phyloP scores from a whole-genome alignment of 2,888 invertebrate species.

The Synanthedon myopaeformis region DNA sequence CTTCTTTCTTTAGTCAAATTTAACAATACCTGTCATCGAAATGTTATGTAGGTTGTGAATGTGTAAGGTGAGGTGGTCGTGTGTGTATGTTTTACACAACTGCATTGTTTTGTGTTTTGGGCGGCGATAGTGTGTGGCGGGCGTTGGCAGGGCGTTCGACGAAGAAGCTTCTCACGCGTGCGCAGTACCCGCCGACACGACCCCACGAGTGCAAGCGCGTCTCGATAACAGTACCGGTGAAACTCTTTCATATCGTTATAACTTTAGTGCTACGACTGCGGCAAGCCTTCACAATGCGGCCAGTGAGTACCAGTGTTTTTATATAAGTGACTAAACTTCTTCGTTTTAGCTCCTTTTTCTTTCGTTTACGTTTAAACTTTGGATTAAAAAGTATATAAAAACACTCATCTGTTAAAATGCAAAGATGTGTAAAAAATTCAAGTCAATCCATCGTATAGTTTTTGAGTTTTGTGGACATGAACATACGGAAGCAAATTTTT shows the following conservation, averaged over 20 bases:
- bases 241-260: constrained; percentile 1
- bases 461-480: too few species aligned
- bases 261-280: constrained; percentile 16
- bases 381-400: too few species aligned
- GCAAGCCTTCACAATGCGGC: constrained; percentile 45
- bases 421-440: too few species aligned
- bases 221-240: constrained; percentile 17
- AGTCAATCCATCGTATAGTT: too few species aligned
- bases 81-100: constrained; percentile 29
- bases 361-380: too few species aligned
- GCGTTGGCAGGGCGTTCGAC: constrained; percentile 8
- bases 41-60: too few species aligned
- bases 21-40: too few species aligned
- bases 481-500: too few species aligned
- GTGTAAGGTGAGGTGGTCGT: not conserved
- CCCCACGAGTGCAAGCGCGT: constrained; percentile 36
- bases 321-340: not conserved
- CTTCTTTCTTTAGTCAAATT: too few species aligned
- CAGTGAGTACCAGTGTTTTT: constrained; percentile 48
- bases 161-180: constrained; percentile 7
- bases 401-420: too few species aligned
- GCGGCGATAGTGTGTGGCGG: constrained; percentile 26
- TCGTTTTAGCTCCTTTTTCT: too few species aligned
- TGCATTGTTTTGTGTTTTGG: not conserved
- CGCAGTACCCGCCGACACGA: constrained; percentile 19